phyloP scores from a whole-genome alignment of 2,797 vertebrate species.

The Betta splendens region DNA sequence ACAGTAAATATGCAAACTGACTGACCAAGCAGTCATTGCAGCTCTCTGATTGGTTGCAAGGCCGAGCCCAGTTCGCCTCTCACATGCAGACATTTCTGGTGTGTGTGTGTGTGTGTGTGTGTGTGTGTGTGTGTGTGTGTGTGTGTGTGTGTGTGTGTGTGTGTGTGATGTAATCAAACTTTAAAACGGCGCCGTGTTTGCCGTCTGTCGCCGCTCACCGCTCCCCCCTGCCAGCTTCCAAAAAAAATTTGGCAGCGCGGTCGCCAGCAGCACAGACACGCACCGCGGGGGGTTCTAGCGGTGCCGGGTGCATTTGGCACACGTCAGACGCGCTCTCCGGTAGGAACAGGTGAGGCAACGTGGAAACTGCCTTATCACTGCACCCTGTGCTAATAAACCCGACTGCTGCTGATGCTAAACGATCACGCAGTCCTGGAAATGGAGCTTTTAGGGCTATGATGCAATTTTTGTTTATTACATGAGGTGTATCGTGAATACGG shows the following conservation, averaged over 20 bases:
- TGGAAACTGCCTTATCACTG: constrained; percentile 30
- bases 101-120: too few relatives aligned
- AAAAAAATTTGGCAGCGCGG: constrained; percentile 7
- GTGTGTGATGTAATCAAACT: constrained; percentile 15
- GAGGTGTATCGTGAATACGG: neutral
- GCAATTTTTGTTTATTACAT: neutral
- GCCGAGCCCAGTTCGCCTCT: constrained; percentile 8
- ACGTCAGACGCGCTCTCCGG: constrained; percentile 12
- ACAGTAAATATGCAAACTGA: too few relatives aligned
- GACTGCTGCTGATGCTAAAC: constrained; percentile 33
- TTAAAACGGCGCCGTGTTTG: constrained; percentile 21
- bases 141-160: too few relatives aligned
- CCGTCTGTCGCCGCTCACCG: constrained; percentile 19
- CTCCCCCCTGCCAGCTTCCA: constrained; percentile 28
- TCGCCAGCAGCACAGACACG: constrained; percentile 23
- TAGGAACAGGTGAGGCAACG: constrained; percentile 25
- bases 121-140: too few relatives aligned
- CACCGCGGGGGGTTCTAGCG: constrained; percentile 1
- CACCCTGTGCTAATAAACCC: constrained; percentile 31
- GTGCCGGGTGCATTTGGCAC: constrained; percentile 38
- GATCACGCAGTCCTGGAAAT: constrained; percentile 6
- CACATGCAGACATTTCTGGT: too few relatives aligned
- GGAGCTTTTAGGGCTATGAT: neutral
- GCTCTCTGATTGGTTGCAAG: constrained; percentile 9
- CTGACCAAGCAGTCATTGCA: too few relatives aligned